Evolutionary conservation across 2,797 vertebrate species (phyloP), one percentile per base, ranked within the genome.

Genomic region (Thunnus albacares): DNA sequence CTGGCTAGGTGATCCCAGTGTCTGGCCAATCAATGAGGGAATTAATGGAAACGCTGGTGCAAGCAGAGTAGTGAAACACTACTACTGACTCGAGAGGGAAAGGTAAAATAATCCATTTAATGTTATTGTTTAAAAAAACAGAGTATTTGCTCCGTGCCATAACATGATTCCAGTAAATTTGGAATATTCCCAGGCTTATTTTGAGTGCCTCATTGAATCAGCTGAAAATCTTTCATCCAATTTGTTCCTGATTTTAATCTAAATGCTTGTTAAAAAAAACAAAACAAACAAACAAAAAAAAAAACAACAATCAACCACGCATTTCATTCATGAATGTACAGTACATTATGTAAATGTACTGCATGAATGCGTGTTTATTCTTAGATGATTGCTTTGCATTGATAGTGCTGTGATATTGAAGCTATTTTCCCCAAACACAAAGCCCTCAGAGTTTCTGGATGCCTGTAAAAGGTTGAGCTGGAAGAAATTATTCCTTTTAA

Each of bases 1-100:
- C 89, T 87, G 87, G 88, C 82, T 60, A 90, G 93, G 89, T 92
- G 90, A 94, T 92, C 90, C 91, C 83, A 86, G 82, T 85, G 90
- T 92, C 91, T 92, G 85, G 83, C 89, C 90, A 93, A 93, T 94
- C 92, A 94, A 91, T 93, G 93, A 78, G 84, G 87, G 86, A 91
- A 91, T 93, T 90, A 91, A 92, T 90, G 89, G 87, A 90, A 90
- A 87, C 71, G 72, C 77, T 87, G 80, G 82, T 85, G 90, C 80
- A 79, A 80, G 85, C 82, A 80, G 63, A 85, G 84, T 63, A 45
- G 59, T 79, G 84, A 74, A 72, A 78, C 82, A 55, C 17, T 70
- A 81, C 74, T 47, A 74, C 71, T 53, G 60, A 61, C 74, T 84
- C 5, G 2, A 66, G 63, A 74, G 64, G 74, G 57, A 66, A 81